phyloP scores from a whole-genome alignment of 2,797 vertebrate species.

The Lateolabrax maculatus region DNA sequence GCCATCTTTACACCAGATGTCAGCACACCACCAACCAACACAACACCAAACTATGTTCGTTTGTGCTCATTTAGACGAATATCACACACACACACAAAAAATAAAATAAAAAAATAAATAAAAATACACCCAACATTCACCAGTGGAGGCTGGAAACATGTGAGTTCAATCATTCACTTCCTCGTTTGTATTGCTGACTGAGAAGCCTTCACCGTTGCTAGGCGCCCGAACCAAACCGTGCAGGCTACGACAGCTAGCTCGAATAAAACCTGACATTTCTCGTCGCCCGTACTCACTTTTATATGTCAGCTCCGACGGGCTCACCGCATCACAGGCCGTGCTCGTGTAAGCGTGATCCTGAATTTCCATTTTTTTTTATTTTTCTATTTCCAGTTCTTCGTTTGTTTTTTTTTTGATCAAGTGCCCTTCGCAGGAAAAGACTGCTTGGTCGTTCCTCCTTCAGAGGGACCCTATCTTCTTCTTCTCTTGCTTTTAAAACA shows the following conservation, averaged over 20 bases:
- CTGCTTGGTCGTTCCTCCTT: constrained; percentile 11
- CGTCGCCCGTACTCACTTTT: constrained; percentile 72
- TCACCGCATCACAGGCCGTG: constrained; percentile 34
- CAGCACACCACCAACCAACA: too few species aligned
- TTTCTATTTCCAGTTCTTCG: background rate
- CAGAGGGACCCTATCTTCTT: constrained; percentile 58
- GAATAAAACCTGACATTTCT: background rate
- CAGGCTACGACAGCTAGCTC: background rate
- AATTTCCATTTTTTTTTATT: constrained; percentile 52
- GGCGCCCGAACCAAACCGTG: background rate
- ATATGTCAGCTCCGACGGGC: constrained; percentile 66
- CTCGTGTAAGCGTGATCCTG: constrained; percentile 60
- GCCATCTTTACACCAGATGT: too few species aligned
- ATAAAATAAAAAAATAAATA: too few species aligned
- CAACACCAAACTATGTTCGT: too few species aligned
- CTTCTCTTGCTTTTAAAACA: background rate
- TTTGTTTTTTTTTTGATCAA: background rate
- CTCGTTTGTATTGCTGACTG: background rate
- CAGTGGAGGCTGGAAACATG: background rate
- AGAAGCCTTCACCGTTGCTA: constrained; percentile 21
- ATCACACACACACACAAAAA: too few species aligned
- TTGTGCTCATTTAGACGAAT: background rate
- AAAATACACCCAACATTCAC: background rate
- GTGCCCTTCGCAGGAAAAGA: constrained; percentile 49
- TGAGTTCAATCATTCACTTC: background rate